Base-by-base conservation (phyloP, 2,888 invertebrate genomes). In the Caenorhabditis drosophilae region DNA sequence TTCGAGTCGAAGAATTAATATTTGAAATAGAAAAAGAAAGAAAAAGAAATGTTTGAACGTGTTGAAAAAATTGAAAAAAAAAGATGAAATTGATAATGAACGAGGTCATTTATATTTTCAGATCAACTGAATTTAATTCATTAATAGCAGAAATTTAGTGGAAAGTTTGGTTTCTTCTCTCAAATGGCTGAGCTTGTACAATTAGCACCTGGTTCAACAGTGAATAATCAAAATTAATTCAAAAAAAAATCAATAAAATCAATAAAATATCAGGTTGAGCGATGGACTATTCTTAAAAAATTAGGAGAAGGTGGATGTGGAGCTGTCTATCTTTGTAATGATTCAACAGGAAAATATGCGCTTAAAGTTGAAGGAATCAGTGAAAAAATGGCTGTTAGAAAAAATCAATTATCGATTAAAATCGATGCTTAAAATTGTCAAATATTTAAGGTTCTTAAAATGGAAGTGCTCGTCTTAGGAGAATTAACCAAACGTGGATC, bases 391-490 rank as follows among this genome's bases (percentile, higher is more conserved):
- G 73, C n/a, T n/a, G n/a, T n/a, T 69, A 59, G 69, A 50, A 18
- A 9, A 18, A 34, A 34, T 11, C 12, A 11, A 12, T 9, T 34
- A n/a, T n/a, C n/a, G n/a, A n/a, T n/a, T n/a, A n/a, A n/a, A n/a
- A n/a, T n/a, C n/a, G n/a, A n/a, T n/a, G n/a, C n/a, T n/a, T n/a
- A n/a, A n/a, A n/a, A n/a, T n/a, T n/a, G n/a, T n/a, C n/a, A 9
- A 34, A n/a, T n/a, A n/a, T n/a, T n/a, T n/a, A n/a, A 76, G 67
- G 75, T 77, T 25, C 73, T 78, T 40, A 80, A 78, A 48, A 82
- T 81, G 81, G 81, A 81, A 44, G 81, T 81, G 25, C 70, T 69
- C 46, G 79, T 82, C 41, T 60, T 82, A 41, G 57, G 66, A 45
- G 78, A 79, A 58, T 64, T 82, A 54, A 69, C 70, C 22, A 78